Evolutionary conservation across 2,113 vertebrate genomes (phyloP).

Genomic region (Alethe castanea): DNA sequence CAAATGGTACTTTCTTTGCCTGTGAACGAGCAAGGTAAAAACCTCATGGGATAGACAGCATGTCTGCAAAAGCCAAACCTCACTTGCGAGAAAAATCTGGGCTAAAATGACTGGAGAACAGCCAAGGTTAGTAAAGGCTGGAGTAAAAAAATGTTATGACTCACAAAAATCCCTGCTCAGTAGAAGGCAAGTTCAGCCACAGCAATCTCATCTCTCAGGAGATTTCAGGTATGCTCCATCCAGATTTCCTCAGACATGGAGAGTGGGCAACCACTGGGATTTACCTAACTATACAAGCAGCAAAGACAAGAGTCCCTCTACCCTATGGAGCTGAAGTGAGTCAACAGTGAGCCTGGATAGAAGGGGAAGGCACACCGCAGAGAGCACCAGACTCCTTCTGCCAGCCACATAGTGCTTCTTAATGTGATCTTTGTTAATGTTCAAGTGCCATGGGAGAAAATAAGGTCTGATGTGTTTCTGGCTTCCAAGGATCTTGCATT

Average conservation of each 20-base stretch:
- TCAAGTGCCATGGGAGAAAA: not conserved
- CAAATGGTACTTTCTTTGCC: not conserved
- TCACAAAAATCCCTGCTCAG: not conserved
- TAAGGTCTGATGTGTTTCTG: not conserved
- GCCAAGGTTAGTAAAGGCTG: not conserved
- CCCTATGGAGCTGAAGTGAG: not conserved
- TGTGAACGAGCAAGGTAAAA: not conserved
- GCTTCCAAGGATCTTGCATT: not conserved
- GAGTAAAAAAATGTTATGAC: not conserved
- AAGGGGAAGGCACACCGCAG: not conserved
- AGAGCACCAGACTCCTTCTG: fast-evolving
- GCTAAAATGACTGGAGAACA: not conserved
- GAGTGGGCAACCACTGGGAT: not conserved
- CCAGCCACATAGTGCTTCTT: not conserved
- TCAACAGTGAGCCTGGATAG: not conserved
- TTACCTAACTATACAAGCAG: not conserved
- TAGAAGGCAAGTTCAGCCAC: not conserved
- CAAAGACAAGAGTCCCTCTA: not conserved
- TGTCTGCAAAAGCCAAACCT: not conserved
- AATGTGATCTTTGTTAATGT: not conserved
- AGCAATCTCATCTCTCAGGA: not conserved
- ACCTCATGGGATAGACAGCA: not conserved
- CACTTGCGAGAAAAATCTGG: not conserved
- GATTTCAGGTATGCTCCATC: not conserved
- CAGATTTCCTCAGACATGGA: not conserved